Percentiles rank a stretch among this genome's conserved stretches.
phyloP scores from a whole-genome alignment of 92 coral and sea anemone genomes.

The Zoanthus sociatus region DNA sequence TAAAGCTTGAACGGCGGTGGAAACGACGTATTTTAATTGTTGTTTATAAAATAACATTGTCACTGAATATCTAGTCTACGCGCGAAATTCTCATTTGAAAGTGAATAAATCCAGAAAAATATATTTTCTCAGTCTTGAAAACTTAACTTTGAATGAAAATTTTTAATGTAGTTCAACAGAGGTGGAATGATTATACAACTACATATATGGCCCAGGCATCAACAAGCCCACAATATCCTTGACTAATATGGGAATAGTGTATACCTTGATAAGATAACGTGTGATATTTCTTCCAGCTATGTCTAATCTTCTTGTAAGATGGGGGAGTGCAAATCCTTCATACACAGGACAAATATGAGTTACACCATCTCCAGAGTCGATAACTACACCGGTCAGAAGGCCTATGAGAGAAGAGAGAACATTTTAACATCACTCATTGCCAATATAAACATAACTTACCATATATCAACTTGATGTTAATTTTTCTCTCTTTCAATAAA shows the following conservation, averaged over 20 bases:
- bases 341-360: conserved; percentile 99
- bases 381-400: conserved; percentile 95
- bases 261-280: conserved; percentile 91
- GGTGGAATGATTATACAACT: background rate
- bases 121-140: no score
- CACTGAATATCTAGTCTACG: no score
- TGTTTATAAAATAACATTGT: no score
- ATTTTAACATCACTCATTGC: no score
- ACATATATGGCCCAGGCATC: conserved; percentile 7
- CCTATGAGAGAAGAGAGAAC: conserved; percentile 54
- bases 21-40: no score
- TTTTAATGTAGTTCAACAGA: background rate
- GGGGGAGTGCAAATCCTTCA: conserved; percentile 98
- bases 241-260: background rate
- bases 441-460: no score
- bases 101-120: no score
- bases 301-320: conserved; percentile 92
- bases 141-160: background rate
- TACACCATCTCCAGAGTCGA: conserved; percentile 99
- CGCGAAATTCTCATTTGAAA: no score
- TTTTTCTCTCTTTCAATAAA: no score
- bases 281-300: conserved; percentile 98
- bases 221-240: background rate
- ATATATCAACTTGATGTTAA: no score
- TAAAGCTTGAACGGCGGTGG: no score